Conservation (phyloP, 2,888 invertebrate species). For the Drosophila mayaguana region DNA sequence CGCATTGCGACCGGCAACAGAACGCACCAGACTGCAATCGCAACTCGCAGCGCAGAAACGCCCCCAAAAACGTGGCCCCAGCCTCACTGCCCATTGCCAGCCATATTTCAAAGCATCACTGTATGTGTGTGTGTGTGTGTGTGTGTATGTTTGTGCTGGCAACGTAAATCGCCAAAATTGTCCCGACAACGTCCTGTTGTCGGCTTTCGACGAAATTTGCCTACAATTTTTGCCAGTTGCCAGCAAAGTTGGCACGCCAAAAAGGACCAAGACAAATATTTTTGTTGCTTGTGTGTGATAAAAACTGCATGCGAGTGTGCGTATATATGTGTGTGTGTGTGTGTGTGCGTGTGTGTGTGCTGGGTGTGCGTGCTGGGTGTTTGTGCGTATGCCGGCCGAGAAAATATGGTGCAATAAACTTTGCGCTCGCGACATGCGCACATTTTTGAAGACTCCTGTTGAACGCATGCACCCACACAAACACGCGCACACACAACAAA, state of each 20-base stretch:
- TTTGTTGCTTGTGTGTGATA: conserved; percentile 64
- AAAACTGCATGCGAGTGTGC: conserved; percentile 48
- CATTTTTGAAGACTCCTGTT: conserved; percentile 73
- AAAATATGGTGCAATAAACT: conserved; percentile 67
- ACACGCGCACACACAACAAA: not conserved
- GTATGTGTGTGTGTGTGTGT: conserved; percentile 23
- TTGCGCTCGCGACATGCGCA: conserved; percentile 66
- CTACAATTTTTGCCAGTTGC: conserved; percentile 65
- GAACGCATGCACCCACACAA: conserved; percentile 34
- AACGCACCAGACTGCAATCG: conserved; percentile 50
- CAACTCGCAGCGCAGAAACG: conserved; percentile 30
- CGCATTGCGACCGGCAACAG: conserved; percentile 70
- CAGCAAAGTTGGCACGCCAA: conserved; percentile 60
- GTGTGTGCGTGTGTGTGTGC: conserved; percentile 25
- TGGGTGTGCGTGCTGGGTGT: conserved; percentile 22
- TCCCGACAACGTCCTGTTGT: conserved; percentile 59
- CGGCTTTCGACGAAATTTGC: conserved; percentile 74
- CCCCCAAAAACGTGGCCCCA: conserved; percentile 27
- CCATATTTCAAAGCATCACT: conserved; percentile 62
- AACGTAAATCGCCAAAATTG: conserved; percentile 74
- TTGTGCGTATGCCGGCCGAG: conserved; percentile 51
- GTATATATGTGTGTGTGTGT: conserved; percentile 11
- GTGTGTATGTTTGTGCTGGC: conserved; percentile 32
- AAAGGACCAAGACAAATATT: conserved; percentile 65
- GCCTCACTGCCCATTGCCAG: conserved; percentile 35